Evolutionary conservation across 2,797 vertebrate species (phyloP).

Genomic region (Tapera naevia): DNA sequence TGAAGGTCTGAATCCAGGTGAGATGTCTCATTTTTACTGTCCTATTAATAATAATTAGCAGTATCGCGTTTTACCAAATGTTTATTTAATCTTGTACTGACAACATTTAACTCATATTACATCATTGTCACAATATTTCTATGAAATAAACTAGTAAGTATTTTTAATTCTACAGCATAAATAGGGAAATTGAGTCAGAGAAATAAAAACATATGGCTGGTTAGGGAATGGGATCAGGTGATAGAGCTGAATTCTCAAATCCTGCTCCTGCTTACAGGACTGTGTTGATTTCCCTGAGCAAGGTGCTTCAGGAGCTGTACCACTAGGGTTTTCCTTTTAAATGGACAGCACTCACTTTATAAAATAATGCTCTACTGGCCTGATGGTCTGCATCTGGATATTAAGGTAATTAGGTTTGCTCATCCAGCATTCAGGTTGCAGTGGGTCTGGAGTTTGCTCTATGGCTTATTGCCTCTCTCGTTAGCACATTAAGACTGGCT

Average conservation of each 20-base stretch:
- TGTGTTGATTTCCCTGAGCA: neutral
- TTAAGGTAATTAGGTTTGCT: neutral
- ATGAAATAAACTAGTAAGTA: neutral
- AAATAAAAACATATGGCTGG: neutral
- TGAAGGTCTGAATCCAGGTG: neutral
- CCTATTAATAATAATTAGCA: neutral
- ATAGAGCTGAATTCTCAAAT: neutral
- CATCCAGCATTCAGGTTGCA: neutral
- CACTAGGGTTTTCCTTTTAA: neutral
- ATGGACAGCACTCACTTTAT: neutral
- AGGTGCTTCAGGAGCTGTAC: neutral
- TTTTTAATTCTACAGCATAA: neutral
- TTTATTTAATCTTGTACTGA: neutral
- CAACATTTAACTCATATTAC: neutral
- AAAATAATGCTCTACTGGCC: neutral
- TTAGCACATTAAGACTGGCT: neutral
- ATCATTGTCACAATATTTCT: neutral
- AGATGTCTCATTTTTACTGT: neutral
- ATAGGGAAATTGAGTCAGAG: neutral
- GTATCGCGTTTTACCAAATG: neutral
- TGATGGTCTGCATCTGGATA: neutral
- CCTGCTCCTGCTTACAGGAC: neutral
- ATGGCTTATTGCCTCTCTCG: accelerated
- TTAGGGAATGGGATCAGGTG: neutral
- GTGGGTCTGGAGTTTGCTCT: neutral